Evolutionary conservation across 2,797 vertebrate genomes (phyloP), one percentile per base, ranked within the genome.

Genomic region (Margarornis squamiger): DNA sequence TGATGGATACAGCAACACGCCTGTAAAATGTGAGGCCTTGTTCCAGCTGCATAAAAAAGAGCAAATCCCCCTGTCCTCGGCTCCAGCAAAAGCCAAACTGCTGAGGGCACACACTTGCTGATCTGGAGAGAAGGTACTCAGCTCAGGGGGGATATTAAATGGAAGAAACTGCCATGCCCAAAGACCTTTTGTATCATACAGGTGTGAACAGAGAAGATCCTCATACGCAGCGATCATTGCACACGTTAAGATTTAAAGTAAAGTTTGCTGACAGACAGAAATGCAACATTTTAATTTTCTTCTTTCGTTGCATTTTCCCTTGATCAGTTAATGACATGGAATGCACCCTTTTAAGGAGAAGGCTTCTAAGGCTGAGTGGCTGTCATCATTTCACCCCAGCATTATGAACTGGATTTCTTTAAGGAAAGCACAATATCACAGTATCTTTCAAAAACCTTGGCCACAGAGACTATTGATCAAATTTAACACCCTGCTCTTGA

Each of bases 401-500:
- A 67, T 24, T 18, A 54, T 4, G 17, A 92, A 65, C 43, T 30
- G 23, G 58, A 55, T 43, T 76, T 75, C 61, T 90, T 79, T 15
- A 89, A 61, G 23, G 43, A 45, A 89, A 85, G 51, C 10, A 78
- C 55, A 86, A 0, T 46, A 27, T 16, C 15, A 4, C 7, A 27
- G 2, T 13, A 77, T 23, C 72, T 77, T 90, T 74, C 38, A 67
- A 87, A 91, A 87, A n/a, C 49, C 20, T 57, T 54, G 75, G 26
- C 32, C 65, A 54, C 15, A 10, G 29, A 54, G 48, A 84, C 34
- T 61, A 58, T 3, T 26, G 72, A 62, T 61, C 24, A 65, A 41
- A 65, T 86, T 90, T 88, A 92, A 86, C 51, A 88, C 22, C 19
- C 41, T 65, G 52, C 68, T 75, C 61, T 91, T 80, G 54, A 88